Conservation (phyloP, 2,113 vertebrate genomes). For the Scophthalmus maximus region DNA sequence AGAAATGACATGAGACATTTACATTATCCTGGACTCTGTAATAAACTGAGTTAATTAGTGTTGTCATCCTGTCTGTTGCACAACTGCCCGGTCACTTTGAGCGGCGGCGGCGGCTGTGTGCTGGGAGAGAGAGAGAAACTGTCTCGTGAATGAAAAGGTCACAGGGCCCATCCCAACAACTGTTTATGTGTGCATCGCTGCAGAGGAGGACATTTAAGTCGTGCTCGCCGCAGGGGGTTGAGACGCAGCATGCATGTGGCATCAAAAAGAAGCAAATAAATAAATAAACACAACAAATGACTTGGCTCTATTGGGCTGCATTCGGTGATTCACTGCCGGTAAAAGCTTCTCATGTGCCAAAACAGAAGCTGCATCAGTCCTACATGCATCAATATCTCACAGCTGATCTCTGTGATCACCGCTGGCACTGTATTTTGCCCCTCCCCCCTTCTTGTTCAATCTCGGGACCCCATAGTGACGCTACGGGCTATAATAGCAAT, state of each 20-base stretch:
- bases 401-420: conserved; percentile 38
- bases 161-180: conserved; percentile 52
- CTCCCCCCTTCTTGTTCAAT: conserved; percentile 58
- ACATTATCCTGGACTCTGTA: conserved; percentile 58
- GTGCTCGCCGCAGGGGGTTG: neutral
- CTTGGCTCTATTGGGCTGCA: neutral
- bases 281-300: neutral
- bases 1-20: conserved; percentile 65
- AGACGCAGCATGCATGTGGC: conserved; percentile 33
- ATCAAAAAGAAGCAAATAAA: conserved; percentile 2
- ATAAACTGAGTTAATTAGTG: conserved; percentile 72
- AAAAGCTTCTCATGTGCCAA: conserved; percentile 14
- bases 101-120: conserved; percentile 15
- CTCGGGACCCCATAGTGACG: conserved; percentile 52
- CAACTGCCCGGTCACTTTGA: conserved; percentile 52
- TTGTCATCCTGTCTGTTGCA: conserved; percentile 59
- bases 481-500: conserved; percentile 70
- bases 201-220: conserved; percentile 50
- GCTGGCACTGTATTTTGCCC: conserved; percentile 12
- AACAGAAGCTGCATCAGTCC: conserved; percentile 5
- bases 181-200: conserved; percentile 54
- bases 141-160: conserved; percentile 66
- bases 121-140: conserved; percentile 33
- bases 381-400: conserved; percentile 17
- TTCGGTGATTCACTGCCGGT: neutral